Conservation (phyloP, 2,113 vertebrate genomes). For the Probosciger aterrimus region DNA sequence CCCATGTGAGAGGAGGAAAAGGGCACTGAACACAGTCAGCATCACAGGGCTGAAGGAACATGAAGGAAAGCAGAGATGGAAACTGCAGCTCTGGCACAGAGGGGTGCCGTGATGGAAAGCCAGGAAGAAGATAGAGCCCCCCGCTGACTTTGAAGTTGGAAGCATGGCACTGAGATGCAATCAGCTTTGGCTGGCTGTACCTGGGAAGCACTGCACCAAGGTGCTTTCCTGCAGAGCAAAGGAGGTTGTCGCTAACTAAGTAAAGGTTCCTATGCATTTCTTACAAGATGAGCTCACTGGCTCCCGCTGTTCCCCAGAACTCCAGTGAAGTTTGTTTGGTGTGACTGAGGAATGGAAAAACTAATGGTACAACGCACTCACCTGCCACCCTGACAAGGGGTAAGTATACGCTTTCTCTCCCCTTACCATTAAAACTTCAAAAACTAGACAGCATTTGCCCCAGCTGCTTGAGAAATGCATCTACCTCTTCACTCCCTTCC, state of each 20-base stretch:
- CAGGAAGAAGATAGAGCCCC: not conserved
- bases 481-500: not conserved
- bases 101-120: not conserved
- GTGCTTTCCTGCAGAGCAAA: not conserved
- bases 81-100: not conserved
- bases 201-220: not conserved
- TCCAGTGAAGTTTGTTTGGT: not conserved
- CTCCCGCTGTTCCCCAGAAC: not conserved
- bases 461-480: not conserved
- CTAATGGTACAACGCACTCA: not conserved
- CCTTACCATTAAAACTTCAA: not conserved
- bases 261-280: not conserved
- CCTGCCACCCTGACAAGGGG: not conserved
- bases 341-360: not conserved
- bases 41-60: fast-evolving
- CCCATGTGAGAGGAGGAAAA: not conserved
- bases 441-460: conserved; percentile 2
- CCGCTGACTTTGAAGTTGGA: not conserved
- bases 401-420: not conserved
- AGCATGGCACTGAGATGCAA: not conserved
- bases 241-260: not conserved
- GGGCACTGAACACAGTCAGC: not conserved
- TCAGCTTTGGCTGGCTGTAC: not conserved
- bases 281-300: not conserved
- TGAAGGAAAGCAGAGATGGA: not conserved